Evolutionary conservation across 2,113 vertebrate genomes (phyloP), one percentile per base, ranked within the genome.

Genomic region (Morphnarchus princeps): DNA sequence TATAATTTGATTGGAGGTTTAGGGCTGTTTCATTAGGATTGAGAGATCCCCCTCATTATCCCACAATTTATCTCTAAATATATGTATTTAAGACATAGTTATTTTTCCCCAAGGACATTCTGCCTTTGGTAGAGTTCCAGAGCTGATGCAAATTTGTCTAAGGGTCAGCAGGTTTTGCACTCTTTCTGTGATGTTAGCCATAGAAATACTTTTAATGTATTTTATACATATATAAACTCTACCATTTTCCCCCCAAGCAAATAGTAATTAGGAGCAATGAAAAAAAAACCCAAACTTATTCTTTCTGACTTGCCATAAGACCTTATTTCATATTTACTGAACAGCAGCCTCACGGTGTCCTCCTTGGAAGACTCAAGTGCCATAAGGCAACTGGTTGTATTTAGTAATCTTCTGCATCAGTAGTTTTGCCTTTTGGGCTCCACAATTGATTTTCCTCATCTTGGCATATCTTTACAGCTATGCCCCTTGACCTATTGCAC

Each of bases 381-480:
- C 73, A 76, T 71, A 73, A 90, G 78, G 87, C 74, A 95, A 72
- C 87, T 95, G 87, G 91, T 96, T 83, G 59, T 76, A 43, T 94
- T 97, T 95, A 97, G 28, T 59, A 71, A 81, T 92, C 74, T 96
- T 95, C 91, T 61, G 84, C 91, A 67, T 81, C 76, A 76, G 42
- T 71, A 69, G 43, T 72, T 94, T 86, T 95, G 84, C 72, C 91
- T 90, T 83, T 84, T 66, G 72, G 95, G 82, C 79, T 84, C 36
- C 34, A 69, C 24, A 87, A 82, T 29, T 92, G 69, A 94, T 94
- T 81, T 93, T 93, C n/a, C 32, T 67, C 28, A 18, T 94, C 72
- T 62, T 93, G 90, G 71, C n/a, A 3, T 84, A 12, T 78, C 74
- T 93, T 80, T 80, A 66, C 50, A 80, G 5, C 54, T 63, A 4